Base-by-base conservation (phyloP, 2,113 vertebrate genomes). In the Lipophrys pholis region DNA sequence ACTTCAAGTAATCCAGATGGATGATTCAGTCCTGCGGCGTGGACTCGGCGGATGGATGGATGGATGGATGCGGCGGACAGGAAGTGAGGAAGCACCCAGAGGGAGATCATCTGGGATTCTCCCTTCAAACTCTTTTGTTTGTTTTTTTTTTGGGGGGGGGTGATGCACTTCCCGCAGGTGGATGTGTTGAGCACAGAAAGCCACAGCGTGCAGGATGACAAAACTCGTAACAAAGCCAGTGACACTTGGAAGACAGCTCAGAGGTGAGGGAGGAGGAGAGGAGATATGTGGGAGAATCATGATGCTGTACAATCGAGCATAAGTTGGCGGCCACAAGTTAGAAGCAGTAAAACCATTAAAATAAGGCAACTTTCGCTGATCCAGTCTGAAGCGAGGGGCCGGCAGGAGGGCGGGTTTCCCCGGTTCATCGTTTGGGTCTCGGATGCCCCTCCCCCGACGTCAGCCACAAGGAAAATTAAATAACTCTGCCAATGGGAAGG, bases 301-400 rank as follows among this genome's bases (percentile, higher is more conserved):
- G 76, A 85, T 80, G 85, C 87, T 87, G 87, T 86, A 89, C 87
- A 90, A 82, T 85, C 49, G 36, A 88, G 75, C 69, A 75, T 78
- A 85, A 80, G 86, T 86, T 83, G 85, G 80, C 66, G 72, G 76
- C 86, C 88, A 79, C 83, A 78, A 84, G 67, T 83, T 73, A 69
- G 80, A 90, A 91, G 89, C 83, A 73, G 79, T 87, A 88, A 91
- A 91, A 88, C 74, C 88, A 90, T 90, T 87, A 83, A 90, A 92
- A 94, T 94, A 93, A 91, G 92, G 92, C 91, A 93, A 93, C 92
- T 90, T 91, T 90, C 86, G 93, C 89, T 60, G 54, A 88, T 85
- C 80, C 36, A 60, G 82, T 87, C 86, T 87, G 67, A 54, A 82
- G 49, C 67, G 76, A 84, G 78, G 67, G 84, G 66, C 49, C 46